Percentiles rank a stretch among this genome's conserved stretches.
Conservation (phyloP, 2,113 vertebrate genomes). For the Pseudonaja textilis region DNA sequence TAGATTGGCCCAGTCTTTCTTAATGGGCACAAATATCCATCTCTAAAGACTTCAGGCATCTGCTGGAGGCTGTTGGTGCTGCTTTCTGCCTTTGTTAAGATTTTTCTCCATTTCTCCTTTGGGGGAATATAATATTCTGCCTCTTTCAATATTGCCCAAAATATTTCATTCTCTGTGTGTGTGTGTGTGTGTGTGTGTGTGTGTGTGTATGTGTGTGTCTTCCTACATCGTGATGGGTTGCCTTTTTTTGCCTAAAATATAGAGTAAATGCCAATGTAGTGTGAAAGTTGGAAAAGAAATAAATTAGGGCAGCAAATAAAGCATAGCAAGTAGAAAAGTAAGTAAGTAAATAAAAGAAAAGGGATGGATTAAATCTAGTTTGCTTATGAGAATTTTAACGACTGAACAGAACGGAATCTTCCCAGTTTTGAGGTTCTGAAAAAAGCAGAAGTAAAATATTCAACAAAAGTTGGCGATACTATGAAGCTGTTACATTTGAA, state of each 20-base stretch:
- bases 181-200: too few species aligned
- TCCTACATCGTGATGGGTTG: too few species aligned
- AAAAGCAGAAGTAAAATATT: background rate
- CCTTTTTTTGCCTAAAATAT: background rate
- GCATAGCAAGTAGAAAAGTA: background rate
- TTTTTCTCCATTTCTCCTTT: too few species aligned
- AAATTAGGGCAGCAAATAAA: background rate
- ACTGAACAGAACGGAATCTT: background rate
- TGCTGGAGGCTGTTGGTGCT: too few species aligned
- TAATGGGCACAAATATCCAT: too few species aligned
- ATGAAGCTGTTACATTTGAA: background rate
- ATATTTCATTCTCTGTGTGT: too few species aligned
- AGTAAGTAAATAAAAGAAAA: background rate
- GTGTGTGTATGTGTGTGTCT: too few species aligned
- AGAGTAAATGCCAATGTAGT: background rate
- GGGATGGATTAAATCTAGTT: background rate
- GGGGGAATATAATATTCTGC: too few species aligned
- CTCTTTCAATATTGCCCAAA: too few species aligned
- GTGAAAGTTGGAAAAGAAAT: background rate
- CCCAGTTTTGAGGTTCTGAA: background rate
- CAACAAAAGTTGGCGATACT: background rate
- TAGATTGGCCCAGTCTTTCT: too few species aligned
- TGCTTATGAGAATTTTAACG: background rate
- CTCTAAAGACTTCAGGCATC: too few species aligned
- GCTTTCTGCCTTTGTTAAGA: too few species aligned